Base-by-base conservation (phyloP, 1,140 invertebrate species). In the Brachionus koreanus region DNA sequence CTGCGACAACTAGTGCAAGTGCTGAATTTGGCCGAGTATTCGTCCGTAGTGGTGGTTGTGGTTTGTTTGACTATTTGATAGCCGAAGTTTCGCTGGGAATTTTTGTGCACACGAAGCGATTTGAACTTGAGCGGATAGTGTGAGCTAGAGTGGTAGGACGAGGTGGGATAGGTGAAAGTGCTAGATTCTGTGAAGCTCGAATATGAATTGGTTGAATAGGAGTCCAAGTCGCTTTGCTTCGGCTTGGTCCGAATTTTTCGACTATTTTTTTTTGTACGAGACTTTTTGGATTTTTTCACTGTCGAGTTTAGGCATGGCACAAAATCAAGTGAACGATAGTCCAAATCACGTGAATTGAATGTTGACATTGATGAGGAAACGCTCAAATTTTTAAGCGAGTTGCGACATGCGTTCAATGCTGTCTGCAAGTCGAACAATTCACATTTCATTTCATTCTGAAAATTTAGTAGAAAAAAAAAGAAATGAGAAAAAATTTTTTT, bases 11-110 rank as follows among this genome's bases (percentile, higher is more conserved):
- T 69, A 12, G 29, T 35, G n/a, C 65, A 69, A 39, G 65, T 37
- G 35, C 37, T 74, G 23, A 74, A 74, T 43, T 74, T 74, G 16
- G 69, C 39, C 69, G 69, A 74, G 39, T 74, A 74, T 74, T 74
- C 69, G 43, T 74, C 69, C 0, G 69, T 74, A 2, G 69, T 74
- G 4, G 39, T 46, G 25, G 69, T 74, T 0, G 69, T 74, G 19
- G 69, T 74, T 25, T 43, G 39, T 46, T 43, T 74, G 16, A 43
- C 42, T 35, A 74, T 74, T 74, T 74, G 69, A 74, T 74, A 74
- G 42, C 39, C 69, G 12, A 74, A 43, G 7, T 74, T 74, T 29
- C 42, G 39, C 19, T 74, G 37, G 12, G 69, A 46, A 46, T 74
- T 74, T 74, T 46, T 46, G 69, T 25, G 39, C 10, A 69, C 37